These are phyloP conservation scores for Dendroctonus ponderosae DNA, from an alignment of 1,140 invertebrate genomes.

Conservation along the genomic window DNA sequence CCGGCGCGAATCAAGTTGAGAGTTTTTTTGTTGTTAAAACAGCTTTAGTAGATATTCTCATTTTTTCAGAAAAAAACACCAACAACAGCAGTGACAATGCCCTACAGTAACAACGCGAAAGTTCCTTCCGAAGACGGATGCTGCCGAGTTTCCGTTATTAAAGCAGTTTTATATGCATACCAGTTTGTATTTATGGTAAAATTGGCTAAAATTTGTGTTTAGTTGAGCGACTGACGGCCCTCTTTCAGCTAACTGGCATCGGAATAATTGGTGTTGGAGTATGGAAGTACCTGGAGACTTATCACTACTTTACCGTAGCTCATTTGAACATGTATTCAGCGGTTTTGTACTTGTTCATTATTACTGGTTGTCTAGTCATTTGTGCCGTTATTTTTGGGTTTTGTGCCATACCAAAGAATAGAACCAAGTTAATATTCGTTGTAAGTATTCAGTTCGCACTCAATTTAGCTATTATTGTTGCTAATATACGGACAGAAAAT, in stretches of 20 bases:
- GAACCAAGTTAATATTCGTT: constrained; percentile 38
- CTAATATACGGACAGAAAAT: too few relatives aligned
- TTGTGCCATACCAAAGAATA: constrained; percentile 40
- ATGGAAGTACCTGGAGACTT: constrained; percentile 36
- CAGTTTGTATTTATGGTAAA: constrained; percentile 37
- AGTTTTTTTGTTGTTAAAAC: too few relatives aligned
- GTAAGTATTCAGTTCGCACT: constrained; percentile 17
- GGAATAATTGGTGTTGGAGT: constrained; percentile 32
- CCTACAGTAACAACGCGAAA: not conserved
- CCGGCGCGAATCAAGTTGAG: too few relatives aligned
- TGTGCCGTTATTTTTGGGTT: constrained; percentile 36
- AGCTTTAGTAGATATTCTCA: too few relatives aligned
- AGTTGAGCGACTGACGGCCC: not conserved
- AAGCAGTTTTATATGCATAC: constrained; percentile 33
- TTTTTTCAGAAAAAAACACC: too few relatives aligned
- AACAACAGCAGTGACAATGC: too few relatives aligned
- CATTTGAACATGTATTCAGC: constrained; percentile 31
- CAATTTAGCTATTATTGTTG: too few relatives aligned
- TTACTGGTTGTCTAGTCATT: constrained; percentile 38
- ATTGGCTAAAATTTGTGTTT: not conserved
- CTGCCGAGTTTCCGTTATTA: constrained; percentile 29
- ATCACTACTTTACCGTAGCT: constrained; percentile 32
- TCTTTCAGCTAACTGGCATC: constrained; percentile 36
- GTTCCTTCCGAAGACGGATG: constrained; percentile 31
- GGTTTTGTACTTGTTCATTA: constrained; percentile 33